Conservation (phyloP, 2,888 invertebrate species). For the Colostygia pectinataria region DNA sequence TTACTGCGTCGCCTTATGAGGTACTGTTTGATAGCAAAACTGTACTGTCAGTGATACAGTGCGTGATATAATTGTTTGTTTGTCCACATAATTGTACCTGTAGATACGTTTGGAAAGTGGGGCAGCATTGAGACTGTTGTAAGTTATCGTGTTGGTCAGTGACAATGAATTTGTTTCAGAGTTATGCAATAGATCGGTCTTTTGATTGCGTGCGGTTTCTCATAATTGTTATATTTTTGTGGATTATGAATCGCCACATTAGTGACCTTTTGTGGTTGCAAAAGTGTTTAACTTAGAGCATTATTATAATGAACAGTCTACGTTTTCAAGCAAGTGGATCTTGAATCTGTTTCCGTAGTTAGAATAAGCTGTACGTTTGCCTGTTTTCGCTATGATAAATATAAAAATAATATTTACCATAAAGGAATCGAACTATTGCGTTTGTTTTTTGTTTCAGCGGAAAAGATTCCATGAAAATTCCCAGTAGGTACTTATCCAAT, state of each 20-base stretch:
- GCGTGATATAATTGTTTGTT: slow-evolving; percentile 66
- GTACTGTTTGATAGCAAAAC: slow-evolving; percentile 6
- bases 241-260: neutral
- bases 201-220: slow-evolving; percentile 25
- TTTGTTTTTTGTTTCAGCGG: too few relatives aligned
- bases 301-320: too few relatives aligned
- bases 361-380: too few relatives aligned
- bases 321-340: too few relatives aligned
- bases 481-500: too few relatives aligned
- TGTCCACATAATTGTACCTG: slow-evolving; percentile 68
- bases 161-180: slow-evolving; percentile 76
- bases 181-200: slow-evolving; percentile 51
- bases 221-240: slow-evolving; percentile 18
- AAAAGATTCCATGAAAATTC: too few relatives aligned
- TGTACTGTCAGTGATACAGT: slow-evolving; percentile 2
- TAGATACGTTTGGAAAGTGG: slow-evolving; percentile 71
- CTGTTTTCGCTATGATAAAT: too few relatives aligned
- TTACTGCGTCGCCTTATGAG: slow-evolving; percentile 38
- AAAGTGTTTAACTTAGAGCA: too few relatives aligned
- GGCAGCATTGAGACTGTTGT: slow-evolving; percentile 78
- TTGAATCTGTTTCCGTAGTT: too few relatives aligned
- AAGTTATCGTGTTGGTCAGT: slow-evolving; percentile 71
- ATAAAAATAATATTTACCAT: too few relatives aligned
- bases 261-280: too few relatives aligned
- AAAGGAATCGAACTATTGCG: too few relatives aligned